These are phyloP conservation scores for Pseudomugil tenellus DNA, from an alignment of 2,797 vertebrate species.

Conservation along the genomic window DNA sequence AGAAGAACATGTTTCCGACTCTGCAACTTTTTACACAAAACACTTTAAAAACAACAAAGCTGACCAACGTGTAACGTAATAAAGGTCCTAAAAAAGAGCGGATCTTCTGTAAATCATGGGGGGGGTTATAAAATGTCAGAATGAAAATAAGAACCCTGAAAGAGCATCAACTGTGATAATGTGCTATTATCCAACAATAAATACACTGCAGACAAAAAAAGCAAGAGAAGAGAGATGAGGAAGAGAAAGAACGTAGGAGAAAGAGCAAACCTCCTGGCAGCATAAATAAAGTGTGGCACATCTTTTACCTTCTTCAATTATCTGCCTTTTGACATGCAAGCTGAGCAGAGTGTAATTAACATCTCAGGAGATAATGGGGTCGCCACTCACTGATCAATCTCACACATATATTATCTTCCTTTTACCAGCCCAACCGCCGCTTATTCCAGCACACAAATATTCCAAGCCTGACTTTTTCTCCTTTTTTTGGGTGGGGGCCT, in stretches of 20 bases:
- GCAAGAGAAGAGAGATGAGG: conserved; percentile 24
- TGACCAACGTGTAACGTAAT: neutral
- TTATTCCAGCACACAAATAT: conserved; percentile 69
- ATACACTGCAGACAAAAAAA: conserved; percentile 67
- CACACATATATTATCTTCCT: conserved; percentile 84
- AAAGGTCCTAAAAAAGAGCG: neutral
- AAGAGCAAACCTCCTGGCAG: conserved; percentile 64
- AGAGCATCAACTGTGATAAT: conserved; percentile 76
- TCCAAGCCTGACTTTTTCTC: conserved; percentile 36
- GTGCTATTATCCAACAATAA: conserved; percentile 77
- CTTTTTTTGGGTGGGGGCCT: conserved; percentile 40
- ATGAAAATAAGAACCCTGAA: conserved; percentile 62
- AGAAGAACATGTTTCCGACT: no score
- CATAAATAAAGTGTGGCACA: conserved; percentile 85
- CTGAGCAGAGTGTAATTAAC: conserved; percentile 87
- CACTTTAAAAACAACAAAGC: no score
- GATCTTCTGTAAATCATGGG: conserved; percentile 4
- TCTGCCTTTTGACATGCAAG: conserved; percentile 86
- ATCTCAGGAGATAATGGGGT: conserved; percentile 88
- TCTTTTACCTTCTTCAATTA: conserved; percentile 88
- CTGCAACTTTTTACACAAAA: no score
- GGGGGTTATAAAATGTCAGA: conserved; percentile 5
- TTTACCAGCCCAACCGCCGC: conserved; percentile 74
- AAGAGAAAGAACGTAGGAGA: conserved; percentile 32
- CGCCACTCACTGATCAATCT: conserved; percentile 87